Evolutionary conservation across 2,797 vertebrate genomes (phyloP).

Genomic region (Microchirus variegatus): DNA sequence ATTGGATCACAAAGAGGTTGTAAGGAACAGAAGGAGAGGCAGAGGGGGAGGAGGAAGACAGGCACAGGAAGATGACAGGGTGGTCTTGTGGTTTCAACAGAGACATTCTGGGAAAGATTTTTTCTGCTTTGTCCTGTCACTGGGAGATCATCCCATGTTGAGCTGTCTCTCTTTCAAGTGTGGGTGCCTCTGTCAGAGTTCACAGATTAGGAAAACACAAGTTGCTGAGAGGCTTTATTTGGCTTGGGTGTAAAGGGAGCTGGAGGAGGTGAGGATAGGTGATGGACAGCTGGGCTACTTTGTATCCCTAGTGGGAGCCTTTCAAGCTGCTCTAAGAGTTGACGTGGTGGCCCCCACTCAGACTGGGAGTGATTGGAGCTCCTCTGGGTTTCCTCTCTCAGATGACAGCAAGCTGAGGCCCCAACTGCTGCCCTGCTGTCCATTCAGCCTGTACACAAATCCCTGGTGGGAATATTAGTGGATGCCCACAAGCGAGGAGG

Average conservation of each 20-base stretch:
- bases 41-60: conserved; percentile 13
- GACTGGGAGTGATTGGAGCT: conserved; percentile 49
- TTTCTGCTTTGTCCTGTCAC: conserved; percentile 81
- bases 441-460: conserved; percentile 62
- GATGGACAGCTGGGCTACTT: conserved; percentile 71
- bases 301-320: conserved; percentile 64
- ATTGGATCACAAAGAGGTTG: conserved; percentile 41
- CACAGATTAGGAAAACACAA: conserved; percentile 83
- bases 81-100: conserved; percentile 67
- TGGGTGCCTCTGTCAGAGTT: conserved; percentile 76
- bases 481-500: conserved; percentile 45
- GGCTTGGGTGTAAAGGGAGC: conserved; percentile 67
- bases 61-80: conserved; percentile 58
- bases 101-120: conserved; percentile 74
- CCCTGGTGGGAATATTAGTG: conserved; percentile 71
- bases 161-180: conserved; percentile 76
- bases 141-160: conserved; percentile 77
- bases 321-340: conserved; percentile 46
- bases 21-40: conserved; percentile 11
- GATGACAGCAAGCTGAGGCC: conserved; percentile 61
- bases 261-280: conserved; percentile 57
- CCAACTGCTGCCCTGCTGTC: conserved; percentile 58
- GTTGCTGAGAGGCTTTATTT: conserved; percentile 80
- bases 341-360: conserved; percentile 39
- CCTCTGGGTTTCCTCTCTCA: conserved; percentile 37